These are phyloP conservation scores for Chitala chitala DNA, from an alignment of 2,113 vertebrate species.

Conservation along the genomic window DNA sequence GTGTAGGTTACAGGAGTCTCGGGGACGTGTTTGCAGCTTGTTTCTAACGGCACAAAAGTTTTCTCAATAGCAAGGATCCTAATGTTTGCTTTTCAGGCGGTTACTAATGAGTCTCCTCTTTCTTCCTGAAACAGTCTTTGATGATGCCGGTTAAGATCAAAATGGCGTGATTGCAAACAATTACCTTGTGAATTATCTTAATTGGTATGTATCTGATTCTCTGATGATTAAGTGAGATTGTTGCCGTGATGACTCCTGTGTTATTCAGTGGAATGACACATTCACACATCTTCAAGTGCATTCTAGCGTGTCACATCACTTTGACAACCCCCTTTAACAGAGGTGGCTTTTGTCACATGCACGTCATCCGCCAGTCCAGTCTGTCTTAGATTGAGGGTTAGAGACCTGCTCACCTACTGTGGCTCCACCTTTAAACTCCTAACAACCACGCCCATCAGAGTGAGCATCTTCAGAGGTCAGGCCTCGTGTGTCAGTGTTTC, in stretches of 20 bases:
- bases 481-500: no score
- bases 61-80: not conserved
- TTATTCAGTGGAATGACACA: not conserved
- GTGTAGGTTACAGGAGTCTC: not conserved
- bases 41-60: not conserved
- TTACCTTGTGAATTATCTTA: not conserved
- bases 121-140: not conserved
- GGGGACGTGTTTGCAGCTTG: not conserved
- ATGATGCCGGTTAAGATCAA: conserved; percentile 1
- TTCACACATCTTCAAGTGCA: no score
- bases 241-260: not conserved
- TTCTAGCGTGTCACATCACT: no score
- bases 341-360: no score
- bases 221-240: not conserved
- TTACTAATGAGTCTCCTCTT: not conserved
- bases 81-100: not conserved
- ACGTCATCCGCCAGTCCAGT: no score
- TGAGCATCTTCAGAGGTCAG: no score
- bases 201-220: not conserved
- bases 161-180: not conserved
- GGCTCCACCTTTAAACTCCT: no score
- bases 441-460: no score
- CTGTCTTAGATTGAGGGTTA: no score
- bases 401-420: no score
- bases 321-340: no score